Base-by-base conservation (phyloP, 2,113 vertebrate species). In the Pollachius pollachius region DNA sequence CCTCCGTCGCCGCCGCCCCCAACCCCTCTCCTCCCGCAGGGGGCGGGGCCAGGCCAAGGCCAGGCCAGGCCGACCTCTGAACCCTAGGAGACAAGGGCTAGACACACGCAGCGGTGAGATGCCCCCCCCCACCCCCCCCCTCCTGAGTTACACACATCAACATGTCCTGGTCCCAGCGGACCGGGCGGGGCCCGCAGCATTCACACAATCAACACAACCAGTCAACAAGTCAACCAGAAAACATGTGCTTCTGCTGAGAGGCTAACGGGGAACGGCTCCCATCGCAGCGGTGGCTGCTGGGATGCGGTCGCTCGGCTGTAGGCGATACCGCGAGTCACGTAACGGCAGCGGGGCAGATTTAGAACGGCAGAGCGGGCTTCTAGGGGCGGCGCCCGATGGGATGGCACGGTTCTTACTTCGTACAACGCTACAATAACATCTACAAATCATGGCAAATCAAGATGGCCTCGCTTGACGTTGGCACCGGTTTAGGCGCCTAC, bases 51-150 rank as follows among this genome's bases (percentile, higher is more conserved):
- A 82, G 71, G 83, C 81, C 81, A 67, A 75, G 74, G 78, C 82
- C 80, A 75, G 74, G 78, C 82, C 80, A 85, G 81, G 15, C 54
- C 54, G 15, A 57, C 86, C 86, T 87, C 84, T 56, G 87, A 85
- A 77, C 89, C 89, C 90, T 91, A 84, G 70, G 88, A 83, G 83
- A 82, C 89, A 88, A 89, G 84, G 82, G 88, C 91, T 90, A 87
- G 81, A 91, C 85, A 90, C 82, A 92, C 88, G 90, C 88, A 91
- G 88, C 88, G 88, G 82, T 90, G 89, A 92, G 87, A 89, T 72
- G 76, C 77, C 85, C 71, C 85, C 18, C 84, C 76, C 62, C 62
- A 19, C 58, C 76, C 72, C 71, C 81, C 37, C 74, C 52, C 78
- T 19, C 19, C 6, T 15, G 23, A 25, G 15, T n/a, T 52, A 74